These are phyloP conservation scores for Xiphophorus maculatus DNA, from an alignment of 2,113 vertebrate genomes.

Conservation along the genomic window DNA sequence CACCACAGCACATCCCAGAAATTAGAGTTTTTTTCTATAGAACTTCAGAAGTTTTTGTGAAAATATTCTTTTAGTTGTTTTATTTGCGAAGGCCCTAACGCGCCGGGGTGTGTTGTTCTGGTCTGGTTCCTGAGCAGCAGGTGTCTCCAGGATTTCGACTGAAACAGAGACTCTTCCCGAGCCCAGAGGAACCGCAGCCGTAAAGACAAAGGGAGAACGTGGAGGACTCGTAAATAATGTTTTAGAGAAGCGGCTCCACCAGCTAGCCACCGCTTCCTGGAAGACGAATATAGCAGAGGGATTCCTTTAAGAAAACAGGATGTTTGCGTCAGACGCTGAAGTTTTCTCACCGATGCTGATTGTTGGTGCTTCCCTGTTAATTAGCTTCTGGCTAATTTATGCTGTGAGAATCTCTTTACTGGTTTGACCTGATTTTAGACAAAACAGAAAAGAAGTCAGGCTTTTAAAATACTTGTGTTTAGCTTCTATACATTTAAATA, in stretches of 20 bases:
- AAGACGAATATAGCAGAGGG: slow-evolving; percentile 13
- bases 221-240: slow-evolving; percentile 63
- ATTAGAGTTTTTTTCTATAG: no score
- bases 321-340: slow-evolving; percentile 24
- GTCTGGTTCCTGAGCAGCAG: no score
- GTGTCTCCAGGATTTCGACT: neutral
- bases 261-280: slow-evolving; percentile 47
- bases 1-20: no score
- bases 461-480: neutral
- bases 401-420: neutral
- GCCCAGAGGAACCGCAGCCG: slow-evolving; percentile 47
- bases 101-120: no score
- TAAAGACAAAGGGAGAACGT: slow-evolving; percentile 59
- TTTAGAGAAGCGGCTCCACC: slow-evolving; percentile 45
- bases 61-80: no score
- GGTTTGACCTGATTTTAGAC: neutral
- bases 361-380: neutral
- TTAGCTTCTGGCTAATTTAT: neutral
- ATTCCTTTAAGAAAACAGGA: slow-evolving; percentile 18
- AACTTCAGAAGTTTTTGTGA: no score
- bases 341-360: neutral
- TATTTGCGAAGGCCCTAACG: no score
- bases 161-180: slow-evolving; percentile 37
- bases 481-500: no score
- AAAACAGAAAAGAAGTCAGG: neutral